Evolutionary conservation across 1,140 invertebrate species (phyloP).

Genomic region (Steinernema khuongi): DNA sequence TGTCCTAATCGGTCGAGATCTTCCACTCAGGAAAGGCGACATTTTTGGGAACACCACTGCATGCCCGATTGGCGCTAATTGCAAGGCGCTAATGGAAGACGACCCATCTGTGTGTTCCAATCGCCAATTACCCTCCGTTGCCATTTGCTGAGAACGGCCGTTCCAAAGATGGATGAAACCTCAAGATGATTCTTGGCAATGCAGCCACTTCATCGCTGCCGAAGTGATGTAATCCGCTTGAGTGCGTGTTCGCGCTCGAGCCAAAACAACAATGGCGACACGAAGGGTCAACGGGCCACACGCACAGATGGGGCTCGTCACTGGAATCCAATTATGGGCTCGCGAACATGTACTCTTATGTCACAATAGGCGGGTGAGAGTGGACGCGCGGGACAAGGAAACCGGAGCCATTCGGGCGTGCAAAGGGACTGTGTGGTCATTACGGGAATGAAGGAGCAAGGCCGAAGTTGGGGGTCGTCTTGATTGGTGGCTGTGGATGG

Average conservation of each 20-base stretch:
- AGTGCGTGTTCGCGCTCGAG: not conserved
- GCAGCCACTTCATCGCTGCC: not conserved
- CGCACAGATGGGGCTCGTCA: slow-evolving; percentile 4
- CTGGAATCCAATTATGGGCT: not conserved
- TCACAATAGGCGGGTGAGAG: not conserved
- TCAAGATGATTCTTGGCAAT: not conserved
- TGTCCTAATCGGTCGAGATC: too few relatives aligned
- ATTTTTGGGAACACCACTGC: not conserved
- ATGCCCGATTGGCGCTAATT: slow-evolving; percentile 7
- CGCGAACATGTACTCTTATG: slow-evolving; percentile 11
- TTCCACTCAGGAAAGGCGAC: too few relatives aligned
- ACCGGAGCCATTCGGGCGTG: not conserved
- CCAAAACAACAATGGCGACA: not conserved
- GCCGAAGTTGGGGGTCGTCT: too few relatives aligned
- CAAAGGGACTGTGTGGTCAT: not conserved
- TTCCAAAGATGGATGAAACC: too few relatives aligned
- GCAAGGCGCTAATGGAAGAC: slow-evolving; percentile 11
- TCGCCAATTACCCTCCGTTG: not conserved
- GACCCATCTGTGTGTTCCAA: not conserved
- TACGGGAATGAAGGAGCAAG: not conserved
- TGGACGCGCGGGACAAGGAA: slow-evolving; percentile 6
- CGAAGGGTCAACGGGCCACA: not conserved
- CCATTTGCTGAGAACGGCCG: too few relatives aligned
- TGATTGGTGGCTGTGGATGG: not conserved
- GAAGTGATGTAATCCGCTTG: slow-evolving; percentile 1